These are phyloP conservation scores for Cyclura pinguis DNA, from an alignment of 2,797 vertebrate genomes.

Conservation along the genomic window DNA sequence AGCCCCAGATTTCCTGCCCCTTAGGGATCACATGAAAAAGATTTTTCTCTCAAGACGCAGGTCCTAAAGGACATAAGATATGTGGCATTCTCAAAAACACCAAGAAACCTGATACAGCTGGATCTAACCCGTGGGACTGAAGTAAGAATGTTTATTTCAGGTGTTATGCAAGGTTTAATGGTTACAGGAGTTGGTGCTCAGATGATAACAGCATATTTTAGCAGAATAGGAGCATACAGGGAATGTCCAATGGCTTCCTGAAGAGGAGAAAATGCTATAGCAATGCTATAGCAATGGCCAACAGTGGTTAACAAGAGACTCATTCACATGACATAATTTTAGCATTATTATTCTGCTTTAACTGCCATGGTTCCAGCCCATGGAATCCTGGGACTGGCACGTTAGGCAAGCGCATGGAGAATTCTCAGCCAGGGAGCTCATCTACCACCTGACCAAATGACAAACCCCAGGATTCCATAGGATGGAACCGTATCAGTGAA, in stretches of 20 bases:
- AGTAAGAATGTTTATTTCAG: constrained; percentile 2
- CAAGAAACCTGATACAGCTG: neutral
- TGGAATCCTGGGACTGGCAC: too few species aligned
- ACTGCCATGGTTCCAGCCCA: too few species aligned
- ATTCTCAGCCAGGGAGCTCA: too few species aligned
- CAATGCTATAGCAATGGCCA: too few species aligned
- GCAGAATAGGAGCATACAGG: neutral
- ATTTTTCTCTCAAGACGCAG: constrained; percentile 26
- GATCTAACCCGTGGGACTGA: neutral
- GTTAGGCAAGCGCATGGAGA: too few species aligned
- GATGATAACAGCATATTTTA: neutral
- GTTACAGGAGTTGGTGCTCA: neutral
- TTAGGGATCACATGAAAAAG: constrained; percentile 19
- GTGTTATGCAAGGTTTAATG: neutral
- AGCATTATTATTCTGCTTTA: too few species aligned
- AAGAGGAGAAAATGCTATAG: neutral
- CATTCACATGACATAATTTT: too few species aligned
- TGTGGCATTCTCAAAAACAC: constrained; percentile 5
- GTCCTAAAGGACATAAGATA: neutral
- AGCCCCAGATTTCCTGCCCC: constrained; percentile 36
- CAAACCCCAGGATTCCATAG: too few species aligned
- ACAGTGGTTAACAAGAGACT: neutral
- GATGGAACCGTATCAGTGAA: too few species aligned
- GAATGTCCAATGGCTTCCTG: neutral
- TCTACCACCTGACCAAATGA: too few species aligned